phyloP scores from a whole-genome alignment of 2,113 vertebrate species.

The Chionodraco myersi region DNA sequence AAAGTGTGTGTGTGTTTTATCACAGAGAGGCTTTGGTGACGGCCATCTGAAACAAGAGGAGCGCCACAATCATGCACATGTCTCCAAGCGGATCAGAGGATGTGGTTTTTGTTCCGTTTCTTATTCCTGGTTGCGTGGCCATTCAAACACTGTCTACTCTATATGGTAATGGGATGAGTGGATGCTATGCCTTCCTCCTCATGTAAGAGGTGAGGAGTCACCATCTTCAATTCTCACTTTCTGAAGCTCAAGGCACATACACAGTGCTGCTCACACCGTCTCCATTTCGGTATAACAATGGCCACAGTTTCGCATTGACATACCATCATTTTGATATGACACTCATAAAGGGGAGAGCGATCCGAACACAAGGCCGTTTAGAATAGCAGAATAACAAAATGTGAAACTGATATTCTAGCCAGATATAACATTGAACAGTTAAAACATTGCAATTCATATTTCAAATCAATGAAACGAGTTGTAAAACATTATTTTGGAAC shows the following conservation, averaged over 20 bases:
- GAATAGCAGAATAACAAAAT: constrained; percentile 55
- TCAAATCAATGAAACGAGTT: constrained; percentile 53
- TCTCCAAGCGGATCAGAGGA: constrained; percentile 45
- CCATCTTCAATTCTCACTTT: constrained; percentile 63
- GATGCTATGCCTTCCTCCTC: constrained; percentile 50
- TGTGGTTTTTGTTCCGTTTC: constrained; percentile 7
- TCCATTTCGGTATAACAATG: constrained; percentile 69
- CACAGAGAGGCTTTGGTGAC: constrained; percentile 47
- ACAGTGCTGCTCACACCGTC: constrained; percentile 84
- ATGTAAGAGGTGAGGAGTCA: constrained; percentile 42
- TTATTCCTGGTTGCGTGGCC: constrained; percentile 44
- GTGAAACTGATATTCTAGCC: constrained; percentile 55
- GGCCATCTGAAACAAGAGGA: constrained; percentile 16
- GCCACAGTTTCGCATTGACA: constrained; percentile 65
- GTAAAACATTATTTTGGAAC: constrained; percentile 57
- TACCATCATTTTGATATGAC: constrained; percentile 67
- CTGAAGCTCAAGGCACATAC: constrained; percentile 85
- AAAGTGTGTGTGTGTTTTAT: constrained; percentile 48
- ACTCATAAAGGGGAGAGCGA: constrained; percentile 80
- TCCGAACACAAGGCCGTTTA: constrained; percentile 75
- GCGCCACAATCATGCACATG: constrained; percentile 8
- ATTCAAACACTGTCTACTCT: constrained; percentile 52
- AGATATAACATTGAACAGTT: constrained; percentile 74
- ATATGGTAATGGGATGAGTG: constrained; percentile 38
- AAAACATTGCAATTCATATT: constrained; percentile 59